Evolutionary conservation across 2,113 vertebrate species (phyloP), one percentile per base, ranked within the genome.

Genomic region (Beaufortia kweichowensis): DNA sequence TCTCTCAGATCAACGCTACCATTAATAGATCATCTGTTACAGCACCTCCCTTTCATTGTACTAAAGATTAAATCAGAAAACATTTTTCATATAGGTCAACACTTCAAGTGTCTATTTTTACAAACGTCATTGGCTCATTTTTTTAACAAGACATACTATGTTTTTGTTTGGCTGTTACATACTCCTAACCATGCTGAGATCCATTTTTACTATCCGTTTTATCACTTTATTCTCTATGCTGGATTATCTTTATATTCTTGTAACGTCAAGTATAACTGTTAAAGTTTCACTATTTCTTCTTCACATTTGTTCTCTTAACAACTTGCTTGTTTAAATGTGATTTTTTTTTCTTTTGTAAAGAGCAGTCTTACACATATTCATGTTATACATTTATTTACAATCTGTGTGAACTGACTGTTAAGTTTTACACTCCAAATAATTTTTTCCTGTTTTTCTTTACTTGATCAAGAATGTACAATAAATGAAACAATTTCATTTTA

Each of bases 381-480:
- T 53, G 17, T 78, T 55, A n/a, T 35, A 55, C 1, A 24, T 59
- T 43, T 29, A 28, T 57, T 76, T 77, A 24, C 17, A 56, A 62
- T 76, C 21, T n/a, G 17, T 41, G 2, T 61, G 12, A 39, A 72
- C 29, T 3, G 15, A 35, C 48, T 24, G 79, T 67, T 33, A 62
- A 41, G 75, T 62, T 35, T 63, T 62, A 17, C 46, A 67, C 53
- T 35, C 64, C 67, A 61, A 77, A 66, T 76, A n/a, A 21, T 26
- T 19, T 5, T 65, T 62, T 75, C n/a, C 21, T 35, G 53, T 57
- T 4, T 60, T 46, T 41, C 14, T 62, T 17, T 55, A 17, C 12
- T 41, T 24, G 4, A 2, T 57, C 5, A 21, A 43, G n/a, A 6
- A 50, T 50, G 48, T 19, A 50, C 48, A 65, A 76, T 75, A 23